These are phyloP conservation scores for Protomyctophum bolini DNA, from an alignment of 2,113 vertebrate species.

Conservation along the genomic window DNA sequence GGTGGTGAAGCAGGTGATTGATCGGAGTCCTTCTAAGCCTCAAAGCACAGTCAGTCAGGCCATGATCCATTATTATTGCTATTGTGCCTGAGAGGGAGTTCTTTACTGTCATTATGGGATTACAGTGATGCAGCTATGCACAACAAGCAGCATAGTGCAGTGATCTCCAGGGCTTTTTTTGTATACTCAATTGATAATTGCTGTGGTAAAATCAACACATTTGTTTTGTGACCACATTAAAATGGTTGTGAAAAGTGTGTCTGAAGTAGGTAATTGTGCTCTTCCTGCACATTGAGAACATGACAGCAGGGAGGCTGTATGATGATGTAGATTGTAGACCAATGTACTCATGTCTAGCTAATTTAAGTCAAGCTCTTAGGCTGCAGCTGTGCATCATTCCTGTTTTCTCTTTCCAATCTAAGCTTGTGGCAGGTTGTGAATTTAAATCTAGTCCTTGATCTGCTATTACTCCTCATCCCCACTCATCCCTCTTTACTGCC, in stretches of 20 bases:
- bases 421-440: not conserved
- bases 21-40: too few species aligned
- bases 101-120: too few species aligned
- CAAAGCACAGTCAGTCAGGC: too few species aligned
- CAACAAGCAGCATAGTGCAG: too few species aligned
- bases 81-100: too few species aligned
- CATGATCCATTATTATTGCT: too few species aligned
- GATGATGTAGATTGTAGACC: not conserved
- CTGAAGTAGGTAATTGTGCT: not conserved
- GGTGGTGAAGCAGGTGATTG: too few species aligned
- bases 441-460: not conserved
- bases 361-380: not conserved
- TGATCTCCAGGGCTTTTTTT: too few species aligned
- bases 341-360: not conserved
- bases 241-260: not conserved
- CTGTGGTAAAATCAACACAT: too few species aligned
- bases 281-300: not conserved
- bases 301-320: not conserved
- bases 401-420: not conserved
- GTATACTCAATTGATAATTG: too few species aligned
- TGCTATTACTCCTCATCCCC: not conserved
- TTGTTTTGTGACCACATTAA: too few species aligned
- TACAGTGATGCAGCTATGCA: too few species aligned
- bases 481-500: not conserved
- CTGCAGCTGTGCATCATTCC: not conserved